Evolutionary conservation across 2,888 invertebrate species (phyloP).

Genomic region (Julus scandinavius): DNA sequence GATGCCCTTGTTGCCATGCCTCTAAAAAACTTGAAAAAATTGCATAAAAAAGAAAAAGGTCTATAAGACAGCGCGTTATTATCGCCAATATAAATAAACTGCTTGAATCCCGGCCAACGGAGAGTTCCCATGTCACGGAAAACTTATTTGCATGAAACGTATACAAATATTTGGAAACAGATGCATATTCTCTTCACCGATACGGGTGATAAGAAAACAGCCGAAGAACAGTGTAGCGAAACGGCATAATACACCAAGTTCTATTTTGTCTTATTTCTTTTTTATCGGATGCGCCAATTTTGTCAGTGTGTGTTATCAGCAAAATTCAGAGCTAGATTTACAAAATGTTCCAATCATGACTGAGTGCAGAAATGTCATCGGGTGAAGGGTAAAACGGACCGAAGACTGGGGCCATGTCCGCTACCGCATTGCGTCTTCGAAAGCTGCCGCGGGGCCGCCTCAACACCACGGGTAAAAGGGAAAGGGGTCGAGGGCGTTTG

Average conservation of each 20-base stretch:
- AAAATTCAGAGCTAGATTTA: neutral
- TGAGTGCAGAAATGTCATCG: neutral
- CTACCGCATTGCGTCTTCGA: neutral
- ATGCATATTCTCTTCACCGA: neutral
- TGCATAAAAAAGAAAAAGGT: neutral
- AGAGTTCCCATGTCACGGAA: neutral
- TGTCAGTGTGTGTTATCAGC: neutral
- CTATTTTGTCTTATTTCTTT: neutral
- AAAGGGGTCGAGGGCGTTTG: neutral
- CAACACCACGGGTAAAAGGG: neutral
- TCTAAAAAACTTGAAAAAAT: neutral
- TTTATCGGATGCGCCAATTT: neutral
- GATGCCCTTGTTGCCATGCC: neutral
- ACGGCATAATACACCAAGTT: neutral
- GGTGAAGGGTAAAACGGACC: neutral
- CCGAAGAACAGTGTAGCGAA: neutral
- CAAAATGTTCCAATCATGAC: neutral
- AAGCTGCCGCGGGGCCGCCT: neutral
- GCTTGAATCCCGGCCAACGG: neutral
- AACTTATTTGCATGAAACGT: neutral
- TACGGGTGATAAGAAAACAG: neutral
- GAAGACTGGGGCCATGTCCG: neutral
- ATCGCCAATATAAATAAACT: constrained; percentile 12
- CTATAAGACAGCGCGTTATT: neutral
- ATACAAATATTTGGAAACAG: neutral